Evolutionary conservation across 1,140 invertebrate genomes (phyloP), one percentile per base, ranked within the genome.

Genomic region (Augochlora pura): DNA sequence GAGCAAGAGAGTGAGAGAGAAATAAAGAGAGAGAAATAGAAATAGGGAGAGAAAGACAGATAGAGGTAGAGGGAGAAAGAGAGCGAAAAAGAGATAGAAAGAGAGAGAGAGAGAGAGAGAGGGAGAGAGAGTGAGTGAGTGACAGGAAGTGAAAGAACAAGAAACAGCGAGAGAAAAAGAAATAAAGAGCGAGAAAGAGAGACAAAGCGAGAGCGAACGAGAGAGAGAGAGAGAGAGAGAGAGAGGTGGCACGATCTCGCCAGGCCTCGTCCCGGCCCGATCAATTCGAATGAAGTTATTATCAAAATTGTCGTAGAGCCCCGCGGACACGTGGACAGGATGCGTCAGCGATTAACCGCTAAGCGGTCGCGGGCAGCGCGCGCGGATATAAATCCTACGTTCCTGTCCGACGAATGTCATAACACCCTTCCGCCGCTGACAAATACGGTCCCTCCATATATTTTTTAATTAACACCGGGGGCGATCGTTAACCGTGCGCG

Each of bases 261-360:
- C 7, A 32, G 6, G 1, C 16, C 49, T 64, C 68, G 60, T 63
- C 63, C 67, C 71, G 49, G 63, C 63, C 68, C 77, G 49, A 77
- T 77, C 59, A 39, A 77, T 63, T 70, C 59, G 46, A n/a, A 71
- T 63, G 39, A 71, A 71, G 59, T 71, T 76, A 68, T 76, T 49
- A 38, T 23, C 21, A 60, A 60, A 76, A 60, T 39, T 54, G 52
- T 60, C 6, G 42, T 2, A 32, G 32, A 32, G 32, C 32, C 32
- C 4, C 32, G 59, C 14, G 0, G 0, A 39, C 67, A 59, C 42
- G 66, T 25, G 39, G 16, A 21, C 66, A 46, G 75, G 59, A 62
- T 23, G 27, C 21, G 66, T 4, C 74, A 25, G 27, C 12, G 10
- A 23, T 23, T 25, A 18, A 57, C 49, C 14, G 16, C 3, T 18